Base-by-base conservation (phyloP, 1,140 invertebrate species). In the Drosophila parvula region DNA sequence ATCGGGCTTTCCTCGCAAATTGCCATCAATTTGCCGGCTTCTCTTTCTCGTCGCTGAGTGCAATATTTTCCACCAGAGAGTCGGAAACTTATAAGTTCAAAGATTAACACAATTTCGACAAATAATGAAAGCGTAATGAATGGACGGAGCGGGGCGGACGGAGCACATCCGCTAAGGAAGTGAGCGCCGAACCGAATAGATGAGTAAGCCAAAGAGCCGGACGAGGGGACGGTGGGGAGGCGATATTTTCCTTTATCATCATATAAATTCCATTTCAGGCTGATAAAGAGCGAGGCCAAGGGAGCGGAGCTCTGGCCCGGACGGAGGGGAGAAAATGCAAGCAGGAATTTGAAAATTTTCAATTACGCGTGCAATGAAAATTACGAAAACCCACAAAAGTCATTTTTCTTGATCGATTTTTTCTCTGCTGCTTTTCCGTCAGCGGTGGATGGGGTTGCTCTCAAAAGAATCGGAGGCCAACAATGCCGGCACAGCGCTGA, bases 331-430 rank as follows among this genome's bases (percentile, higher is more conserved):
- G 74, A 80, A 89, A 88, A 89, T 88, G 84, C 84, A 89, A 88
- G 84, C 73, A 90, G 74, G 84, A 89, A 89, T 89, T 89, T 89
- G 84, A 89, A 89, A 89, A 89, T 89, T 86, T 79, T 89, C 84
- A 89, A 89, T 89, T 89, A 89, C 84, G 84, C 84, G 84, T 89
- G 84, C 84, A 89, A 89, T 89, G 84, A 89, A 89, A 89, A 89
- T 89, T 89, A 89, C 84, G 80, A 89, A 89, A 89, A 89, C 84
- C 81, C 84, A 89, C 84, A 89, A 89, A 89, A 89, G 84, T 89
- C 84, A 89, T 89, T 89, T 89, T 84, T 89, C 84, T 89, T 89
- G 84, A 89, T 89, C 84, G 84, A 89, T 89, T 89, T 89, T 88
- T 88, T 81, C 75, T 44, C 9, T 53, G 40, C 22, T 22, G 18